These are phyloP conservation scores for Silurus aristotelis DNA, from an alignment of 2,797 vertebrate genomes.

Conservation along the genomic window DNA sequence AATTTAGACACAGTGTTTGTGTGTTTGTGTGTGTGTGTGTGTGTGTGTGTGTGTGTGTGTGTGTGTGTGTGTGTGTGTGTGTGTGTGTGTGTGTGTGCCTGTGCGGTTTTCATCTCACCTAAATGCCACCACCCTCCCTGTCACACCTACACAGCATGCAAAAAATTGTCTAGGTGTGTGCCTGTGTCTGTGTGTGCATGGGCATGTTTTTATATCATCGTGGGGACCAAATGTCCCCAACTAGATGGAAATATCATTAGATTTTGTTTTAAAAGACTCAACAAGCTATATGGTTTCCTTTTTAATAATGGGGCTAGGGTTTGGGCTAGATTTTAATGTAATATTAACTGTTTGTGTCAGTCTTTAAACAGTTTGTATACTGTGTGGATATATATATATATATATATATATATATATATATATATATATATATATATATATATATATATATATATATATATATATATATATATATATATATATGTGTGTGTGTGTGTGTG, in stretches of 20 bases:
- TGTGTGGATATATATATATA: neutral
- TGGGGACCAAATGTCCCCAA: neutral
- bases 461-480: too few species aligned
- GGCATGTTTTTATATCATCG: neutral
- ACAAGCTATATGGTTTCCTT: neutral
- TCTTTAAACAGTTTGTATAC: neutral
- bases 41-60: constrained; percentile 29
- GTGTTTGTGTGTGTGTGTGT: constrained; percentile 28
- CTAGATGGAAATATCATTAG: neutral
- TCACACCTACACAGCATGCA: constrained; percentile 49
- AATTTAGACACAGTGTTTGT: neutral
- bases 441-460: too few species aligned
- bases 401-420: too few species aligned
- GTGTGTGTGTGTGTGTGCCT: constrained; percentile 8
- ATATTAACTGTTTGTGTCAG: neutral
- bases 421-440: too few species aligned
- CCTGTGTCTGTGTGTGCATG: neutral
- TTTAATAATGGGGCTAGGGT: neutral
- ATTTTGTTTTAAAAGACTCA: neutral
- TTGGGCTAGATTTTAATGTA: neutral
- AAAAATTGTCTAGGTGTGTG: neutral
- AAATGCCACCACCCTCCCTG: constrained; percentile 46
- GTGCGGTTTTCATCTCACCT: constrained; percentile 45
- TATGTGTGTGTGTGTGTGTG: too few species aligned
- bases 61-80: constrained; percentile 28